Base-by-base conservation (phyloP, 1,140 invertebrate species). In the Tenebrio molitor region DNA sequence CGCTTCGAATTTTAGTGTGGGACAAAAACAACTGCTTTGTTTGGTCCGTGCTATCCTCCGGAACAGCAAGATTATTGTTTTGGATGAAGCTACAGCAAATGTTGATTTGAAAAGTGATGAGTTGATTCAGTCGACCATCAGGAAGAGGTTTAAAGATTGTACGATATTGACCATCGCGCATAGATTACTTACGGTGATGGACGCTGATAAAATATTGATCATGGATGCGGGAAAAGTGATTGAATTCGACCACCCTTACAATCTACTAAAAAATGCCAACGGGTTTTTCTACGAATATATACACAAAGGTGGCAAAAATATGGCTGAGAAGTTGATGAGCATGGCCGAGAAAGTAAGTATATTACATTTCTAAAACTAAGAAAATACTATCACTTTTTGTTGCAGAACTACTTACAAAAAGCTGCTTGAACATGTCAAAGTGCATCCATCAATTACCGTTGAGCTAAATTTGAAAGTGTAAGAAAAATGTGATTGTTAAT, bases 91-190 rank as follows among this genome's bases (percentile, higher is more conserved):
- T 1, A 88, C 87, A 14, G 86, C 87, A 14, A 86, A 87, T n/a
- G 44, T 50, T 17, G 44, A 50, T 50, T 19, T 19, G 6, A 5
- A 50, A 4, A 50, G 16, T 1, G 88, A 89, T 77, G 82, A 78
- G 0, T 79, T 89, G 1, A 89, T 89, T 29, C 88, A 89, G 74
- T 80, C 83, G 44, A 89, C 88, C 0, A 89, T 89, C 41, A 77
- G 87, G 7, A 79, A 80, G 1, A 86, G 91, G 82, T 92, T 92
- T 77, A 82, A 84, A 36, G 83, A 91, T 15, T 92, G 91, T 76
- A 95, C 94, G 2, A 92, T 95, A 12, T 85, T 96, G 1, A 94
- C 93, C 0, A 93, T 95, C 71, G 94, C 93, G 29, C 94, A 96
- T 85, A 87, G 92, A 58, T 82, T 94, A 8, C 89, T 93, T 78